Evolutionary conservation across 92 coral and sea anemone species (phyloP), one percentile per base, ranked within the genome.

Genomic region (Palythoa grandiflora): DNA sequence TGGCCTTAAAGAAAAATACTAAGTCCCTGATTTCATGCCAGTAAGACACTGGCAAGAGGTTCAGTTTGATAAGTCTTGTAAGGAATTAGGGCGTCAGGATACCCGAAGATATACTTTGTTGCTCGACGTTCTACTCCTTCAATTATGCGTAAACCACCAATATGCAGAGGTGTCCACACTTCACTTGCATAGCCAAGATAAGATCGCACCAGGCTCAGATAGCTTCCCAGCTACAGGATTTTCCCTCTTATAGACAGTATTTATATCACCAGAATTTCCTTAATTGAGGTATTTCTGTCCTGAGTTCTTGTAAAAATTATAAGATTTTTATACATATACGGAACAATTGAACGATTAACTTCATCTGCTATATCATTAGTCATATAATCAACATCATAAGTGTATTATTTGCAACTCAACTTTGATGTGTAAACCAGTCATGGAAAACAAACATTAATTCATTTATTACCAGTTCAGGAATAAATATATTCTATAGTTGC

Each of bases 391-490:
- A 78, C 70, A 78, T 73, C 40, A 40, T 15, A 78, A 78, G 70
- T 54, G 83, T 78, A 54, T 55, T 57, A 54, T 78, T 78, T 55
- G 83, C 40, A 57, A 57, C 83, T 78, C 83, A 53, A 78, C 83
- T 78, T 57, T 36, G 12, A 78, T 37, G 51, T 57, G 71, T 55
- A 78, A 28, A 78, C 70, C 48, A 54, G 47, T 53, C 80, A 76
- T 50, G 61, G 44, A 76, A 76, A 17, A 51, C 80, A 40, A 73
- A 73, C 40, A 39, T 73, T 47, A 73, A 72, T 38, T 13, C 3
- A 52, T 76, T 50, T 76, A 53, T 53, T 50, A 40, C 63, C 66
- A 51, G 66, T 77, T 77, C 65, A 77, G 65, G 40, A 77, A 21
- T 53, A 77, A 77, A 44, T 44, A 51, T 77, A n/a, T 12, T 77